These are phyloP conservation scores for Zosterops lateralis DNA, from an alignment of 2,113 vertebrate genomes.

Conservation along the genomic window DNA sequence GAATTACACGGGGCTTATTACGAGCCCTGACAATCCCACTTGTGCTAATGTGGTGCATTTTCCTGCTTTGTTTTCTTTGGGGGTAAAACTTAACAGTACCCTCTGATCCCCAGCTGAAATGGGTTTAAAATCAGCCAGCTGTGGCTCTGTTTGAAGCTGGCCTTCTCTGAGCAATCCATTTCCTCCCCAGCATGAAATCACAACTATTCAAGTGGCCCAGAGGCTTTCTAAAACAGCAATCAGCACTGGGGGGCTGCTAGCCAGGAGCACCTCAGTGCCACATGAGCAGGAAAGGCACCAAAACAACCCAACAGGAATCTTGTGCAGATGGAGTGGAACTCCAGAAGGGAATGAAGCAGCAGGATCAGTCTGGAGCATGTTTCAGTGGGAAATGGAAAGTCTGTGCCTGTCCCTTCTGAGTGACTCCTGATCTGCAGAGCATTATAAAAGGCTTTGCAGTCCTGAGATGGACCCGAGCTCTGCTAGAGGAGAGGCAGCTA, in stretches of 20 bases:
- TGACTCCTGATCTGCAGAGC: neutral
- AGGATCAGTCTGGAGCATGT: accelerated
- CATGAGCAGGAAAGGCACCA: neutral
- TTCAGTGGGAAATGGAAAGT: neutral
- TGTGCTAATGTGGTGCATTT: neutral
- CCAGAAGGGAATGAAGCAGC: neutral
- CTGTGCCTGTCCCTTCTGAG: neutral
- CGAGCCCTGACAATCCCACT: neutral
- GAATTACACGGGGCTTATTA: neutral
- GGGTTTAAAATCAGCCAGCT: constrained; percentile 30
- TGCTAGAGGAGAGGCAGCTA: neutral
- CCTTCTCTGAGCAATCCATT: constrained; percentile 7
- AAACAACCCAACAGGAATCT: neutral
- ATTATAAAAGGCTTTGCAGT: neutral
- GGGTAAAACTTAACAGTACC: neutral
- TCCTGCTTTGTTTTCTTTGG: neutral
- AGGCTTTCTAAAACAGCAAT: neutral
- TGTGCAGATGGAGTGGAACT: accelerated
- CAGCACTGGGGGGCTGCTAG: neutral
- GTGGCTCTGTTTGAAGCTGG: neutral
- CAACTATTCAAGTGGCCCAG: accelerated
- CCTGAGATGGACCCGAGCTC: neutral
- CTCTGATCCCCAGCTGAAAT: neutral
- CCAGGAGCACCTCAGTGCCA: neutral
- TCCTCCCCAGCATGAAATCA: neutral